phyloP scores from a whole-genome alignment of 37 sponge, comb jelly and placozoan genomes.

The Amphimedon queenslandica region DNA sequence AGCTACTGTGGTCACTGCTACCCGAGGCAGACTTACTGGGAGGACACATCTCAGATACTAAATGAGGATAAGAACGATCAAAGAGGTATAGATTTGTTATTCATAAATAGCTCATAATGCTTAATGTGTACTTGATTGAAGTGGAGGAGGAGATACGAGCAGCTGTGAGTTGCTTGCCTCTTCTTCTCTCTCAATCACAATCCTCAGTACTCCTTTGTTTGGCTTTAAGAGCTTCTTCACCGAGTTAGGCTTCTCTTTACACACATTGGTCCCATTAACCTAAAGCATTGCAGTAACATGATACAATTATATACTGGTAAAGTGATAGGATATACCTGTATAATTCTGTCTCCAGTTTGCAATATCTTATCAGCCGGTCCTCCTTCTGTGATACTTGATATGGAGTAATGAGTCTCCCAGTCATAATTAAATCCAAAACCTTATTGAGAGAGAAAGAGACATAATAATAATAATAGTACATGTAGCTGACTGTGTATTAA shows the following conservation, averaged over 20 bases:
- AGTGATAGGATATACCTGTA: constrained; percentile 31
- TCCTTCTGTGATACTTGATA: constrained; percentile 29
- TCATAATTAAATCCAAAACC: constrained; percentile 63
- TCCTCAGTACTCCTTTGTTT: constrained; percentile 52
- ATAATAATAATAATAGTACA: background rate
- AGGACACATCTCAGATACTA: background rate
- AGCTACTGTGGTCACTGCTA: background rate
- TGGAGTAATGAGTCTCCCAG: constrained; percentile 29
- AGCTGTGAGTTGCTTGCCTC: background rate
- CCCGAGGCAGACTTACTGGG: background rate
- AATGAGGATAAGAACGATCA: no score
- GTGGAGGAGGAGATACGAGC: background rate
- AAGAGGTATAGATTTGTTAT: no score
- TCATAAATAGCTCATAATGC: no score
- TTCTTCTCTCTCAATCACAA: constrained; percentile 38
- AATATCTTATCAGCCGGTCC: constrained; percentile 61
- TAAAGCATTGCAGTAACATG: constrained; percentile 1
- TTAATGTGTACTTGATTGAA: background rate
- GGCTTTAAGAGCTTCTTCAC: constrained; percentile 74
- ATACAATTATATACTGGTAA: background rate
- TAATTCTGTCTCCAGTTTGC: constrained; percentile 51
- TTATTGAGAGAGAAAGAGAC: no score
- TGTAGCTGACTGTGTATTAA: background rate
- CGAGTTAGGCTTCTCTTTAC: constrained; percentile 51
- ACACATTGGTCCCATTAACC: constrained; percentile 47